Evolutionary conservation across 2,888 invertebrate genomes (phyloP).

Genomic region (Orthosia gothica): DNA sequence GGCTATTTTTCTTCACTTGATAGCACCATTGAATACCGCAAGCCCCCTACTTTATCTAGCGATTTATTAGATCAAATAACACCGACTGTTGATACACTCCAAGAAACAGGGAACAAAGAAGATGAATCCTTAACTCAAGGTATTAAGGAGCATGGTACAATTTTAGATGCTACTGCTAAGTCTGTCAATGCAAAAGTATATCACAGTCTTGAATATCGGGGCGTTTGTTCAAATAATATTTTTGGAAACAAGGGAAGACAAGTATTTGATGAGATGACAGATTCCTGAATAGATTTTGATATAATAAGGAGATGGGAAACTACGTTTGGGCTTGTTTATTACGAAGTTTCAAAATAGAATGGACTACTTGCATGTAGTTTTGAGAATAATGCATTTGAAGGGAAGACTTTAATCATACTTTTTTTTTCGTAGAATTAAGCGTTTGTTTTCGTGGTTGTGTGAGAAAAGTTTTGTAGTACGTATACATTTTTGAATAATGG

Average conservation of each 20-base stretch:
- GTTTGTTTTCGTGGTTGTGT: constrained; percentile 25
- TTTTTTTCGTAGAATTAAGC: constrained; percentile 18
- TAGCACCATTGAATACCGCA: constrained; percentile 75
- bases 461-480: constrained; percentile 6
- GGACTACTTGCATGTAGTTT: constrained; percentile 15
- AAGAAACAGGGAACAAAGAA: constrained; percentile 17
- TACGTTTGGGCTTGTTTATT: constrained; percentile 51
- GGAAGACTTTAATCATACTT: background rate
- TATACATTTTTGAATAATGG: background rate
- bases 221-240: constrained; percentile 68
- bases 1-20: constrained; percentile 77
- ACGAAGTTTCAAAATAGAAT: constrained; percentile 28
- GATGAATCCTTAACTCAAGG: constrained; percentile 25
- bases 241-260: constrained; percentile 64
- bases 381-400: constrained; percentile 20
- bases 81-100: constrained; percentile 12
- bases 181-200: constrained; percentile 48
- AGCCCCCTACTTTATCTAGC: constrained; percentile 73
- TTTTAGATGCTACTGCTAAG: constrained; percentile 10
- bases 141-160: constrained; percentile 16
- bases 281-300: constrained; percentile 65
- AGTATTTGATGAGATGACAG: constrained; percentile 73
- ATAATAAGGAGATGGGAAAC: constrained; percentile 49
- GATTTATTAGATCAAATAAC: constrained; percentile 76
- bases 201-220: constrained; percentile 59